These are phyloP conservation scores for Aurelia sp. DNA, from an alignment of 30 jellyfish, hydroid and myxozoan species.

Conservation along the genomic window DNA sequence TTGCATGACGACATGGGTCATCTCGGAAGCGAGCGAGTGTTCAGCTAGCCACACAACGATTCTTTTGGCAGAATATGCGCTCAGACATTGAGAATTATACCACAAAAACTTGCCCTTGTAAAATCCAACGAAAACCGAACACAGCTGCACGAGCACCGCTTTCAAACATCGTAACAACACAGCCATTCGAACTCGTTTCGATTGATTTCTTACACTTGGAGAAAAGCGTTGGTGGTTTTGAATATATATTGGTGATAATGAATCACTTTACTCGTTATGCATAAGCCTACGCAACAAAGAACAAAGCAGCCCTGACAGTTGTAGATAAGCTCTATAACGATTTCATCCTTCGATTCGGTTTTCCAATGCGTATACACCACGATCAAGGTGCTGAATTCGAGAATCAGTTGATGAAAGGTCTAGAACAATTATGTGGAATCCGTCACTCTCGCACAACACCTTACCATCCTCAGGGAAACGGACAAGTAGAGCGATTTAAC, in stretches of 20 bases:
- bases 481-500: conserved; percentile 44
- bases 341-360: conserved; percentile 46
- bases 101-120: conserved; percentile 31
- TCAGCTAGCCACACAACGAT: conserved; percentile 58
- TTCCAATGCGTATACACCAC: conserved; percentile 40
- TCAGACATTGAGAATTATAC: conserved; percentile 31
- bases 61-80: conserved; percentile 67
- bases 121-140: conserved; percentile 24
- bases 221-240: conserved; percentile 6
- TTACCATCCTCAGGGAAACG: conserved; percentile 62
- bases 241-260: conserved; percentile 16
- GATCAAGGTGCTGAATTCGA: conserved; percentile 74
- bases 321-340: conserved; percentile 48
- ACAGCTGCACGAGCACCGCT: conserved; percentile 27
- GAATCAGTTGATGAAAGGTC: conserved; percentile 27
- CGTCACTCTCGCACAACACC: conserved; percentile 56
- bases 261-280: conserved; percentile 58
- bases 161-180: conserved; percentile 28
- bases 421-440: neutral
- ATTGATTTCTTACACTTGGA: conserved; percentile 52
- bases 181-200: conserved; percentile 51
- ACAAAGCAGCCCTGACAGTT: conserved; percentile 52
- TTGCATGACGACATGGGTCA: conserved; percentile 64
- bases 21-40: conserved; percentile 61
- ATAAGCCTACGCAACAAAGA: conserved; percentile 48